phyloP scores from a whole-genome alignment of 2,797 vertebrate species.

The Tragelaphus oryx region DNA sequence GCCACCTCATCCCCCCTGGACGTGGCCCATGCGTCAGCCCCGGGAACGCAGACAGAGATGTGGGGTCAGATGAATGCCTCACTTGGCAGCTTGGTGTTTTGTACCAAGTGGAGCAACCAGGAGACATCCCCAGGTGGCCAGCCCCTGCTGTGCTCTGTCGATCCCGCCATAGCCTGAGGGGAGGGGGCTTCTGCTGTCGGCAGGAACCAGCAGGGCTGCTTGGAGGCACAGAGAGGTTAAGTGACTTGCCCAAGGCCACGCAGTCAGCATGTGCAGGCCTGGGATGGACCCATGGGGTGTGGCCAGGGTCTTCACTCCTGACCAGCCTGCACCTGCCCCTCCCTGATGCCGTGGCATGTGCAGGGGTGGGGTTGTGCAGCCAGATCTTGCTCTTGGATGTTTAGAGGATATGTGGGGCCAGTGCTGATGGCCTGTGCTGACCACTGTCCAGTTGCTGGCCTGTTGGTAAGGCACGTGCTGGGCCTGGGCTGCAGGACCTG shows the following conservation, averaged over 20 bases:
- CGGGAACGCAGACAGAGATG: rapidly evolving
- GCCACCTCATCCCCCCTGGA: no score
- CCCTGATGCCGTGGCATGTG: rapidly evolving
- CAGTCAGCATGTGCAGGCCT: background rate
- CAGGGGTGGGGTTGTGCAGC: rapidly evolving
- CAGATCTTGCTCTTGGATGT: background rate
- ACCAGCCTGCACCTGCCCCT: background rate
- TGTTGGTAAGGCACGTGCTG: rapidly evolving
- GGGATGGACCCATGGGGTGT: background rate
- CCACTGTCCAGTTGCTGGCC: background rate
- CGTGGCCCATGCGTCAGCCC: rapidly evolving
- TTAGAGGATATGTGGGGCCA: rapidly evolving
- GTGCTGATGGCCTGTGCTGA: no score
- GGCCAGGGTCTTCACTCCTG: background rate
- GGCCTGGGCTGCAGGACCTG: background rate
- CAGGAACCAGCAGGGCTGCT: background rate
- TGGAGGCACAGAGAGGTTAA: background rate
- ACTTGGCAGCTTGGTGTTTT: background rate
- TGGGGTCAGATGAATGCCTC: rapidly evolving
- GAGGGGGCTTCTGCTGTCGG: background rate
- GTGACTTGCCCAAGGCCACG: background rate
- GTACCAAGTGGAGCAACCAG: background rate
- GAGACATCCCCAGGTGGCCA: rapidly evolving
- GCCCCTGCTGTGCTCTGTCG: background rate
- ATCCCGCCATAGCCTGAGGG: background rate